Base-by-base conservation (phyloP, 2,888 invertebrate genomes). In the Cinara cedri region DNA sequence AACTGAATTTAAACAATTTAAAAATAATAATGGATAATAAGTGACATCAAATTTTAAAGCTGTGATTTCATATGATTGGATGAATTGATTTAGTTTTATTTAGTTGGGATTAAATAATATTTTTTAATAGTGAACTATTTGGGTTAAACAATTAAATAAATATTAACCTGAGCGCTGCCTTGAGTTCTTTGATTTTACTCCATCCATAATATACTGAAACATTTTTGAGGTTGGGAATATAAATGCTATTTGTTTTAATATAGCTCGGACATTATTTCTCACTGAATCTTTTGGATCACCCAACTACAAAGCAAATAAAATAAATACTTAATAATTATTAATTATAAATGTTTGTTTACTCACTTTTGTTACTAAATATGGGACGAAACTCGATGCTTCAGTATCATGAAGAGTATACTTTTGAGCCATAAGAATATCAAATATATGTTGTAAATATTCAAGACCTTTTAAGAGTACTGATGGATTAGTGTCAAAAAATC, bases 401-500 rank as follows among this genome's bases (percentile, higher is more conserved):
- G 91, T 91, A 84, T 98, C 98, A 0, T 92, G 89, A 89, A 98
- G 90, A 57, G 92, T 92, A 85, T 97, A 97, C 82, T 93, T 91
- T 82, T 90, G 90, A 57, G 93, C 91, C 66, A 92, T 92, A 46
- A 97, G 88, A 85, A 91, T 89, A 82, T 90, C 90, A 86, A 98
- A 97, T 81, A 97, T 93, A 21, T 90, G 86, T 82, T 92, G 91
- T 14, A 98, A 87, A 86, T 96, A 98, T 85, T 98, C 98, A 83
- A 98, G 87, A n/a, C 94, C 96, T 87, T 96, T 97, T 83, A 98
- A 89, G 81, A 98, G 89, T 54, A 98, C 98, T 19, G 97, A 96
- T 13, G 98, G 98, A 88, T 99, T 99, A 34, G 98, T 99, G 87
- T 99, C 98, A 85, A 97, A 98, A 88, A 99, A 99, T 81, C 98